Percentiles rank a stretch among this genome's conserved stretches.
phyloP scores from a whole-genome alignment of 2,113 vertebrate species.

The Suricata suricatta region DNA sequence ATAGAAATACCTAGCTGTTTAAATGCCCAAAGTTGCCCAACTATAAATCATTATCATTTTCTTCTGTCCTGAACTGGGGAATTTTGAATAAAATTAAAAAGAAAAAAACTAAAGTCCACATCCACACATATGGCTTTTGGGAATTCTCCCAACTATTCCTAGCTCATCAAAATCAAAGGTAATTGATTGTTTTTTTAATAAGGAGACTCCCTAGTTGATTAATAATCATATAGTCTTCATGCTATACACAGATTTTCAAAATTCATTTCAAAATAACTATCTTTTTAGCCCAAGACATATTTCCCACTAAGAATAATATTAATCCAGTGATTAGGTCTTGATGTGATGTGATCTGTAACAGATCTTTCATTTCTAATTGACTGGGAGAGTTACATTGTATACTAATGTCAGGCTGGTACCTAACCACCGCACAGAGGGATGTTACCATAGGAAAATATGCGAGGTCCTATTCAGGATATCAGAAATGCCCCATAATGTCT shows the following conservation, averaged over 20 bases:
- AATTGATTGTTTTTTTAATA: neutral
- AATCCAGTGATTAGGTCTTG: neutral
- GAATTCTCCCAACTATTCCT: neutral
- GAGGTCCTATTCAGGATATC: neutral
- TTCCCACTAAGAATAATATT: neutral
- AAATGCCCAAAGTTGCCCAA: neutral
- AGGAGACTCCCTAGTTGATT: neutral
- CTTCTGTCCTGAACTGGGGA: neutral
- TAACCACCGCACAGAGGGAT: neutral
- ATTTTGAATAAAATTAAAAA: neutral
- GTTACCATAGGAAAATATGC: neutral
- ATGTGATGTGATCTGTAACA: neutral
- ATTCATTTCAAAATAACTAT: neutral
- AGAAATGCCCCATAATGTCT: neutral
- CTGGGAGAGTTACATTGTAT: neutral
- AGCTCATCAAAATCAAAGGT: neutral
- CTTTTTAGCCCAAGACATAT: neutral
- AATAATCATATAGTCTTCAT: neutral
- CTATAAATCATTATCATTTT: neutral
- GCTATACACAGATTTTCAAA: neutral
- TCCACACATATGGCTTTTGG: neutral
- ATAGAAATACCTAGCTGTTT: neutral
- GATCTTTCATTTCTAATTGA: neutral
- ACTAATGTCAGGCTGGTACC: neutral
- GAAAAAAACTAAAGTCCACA: neutral